These are phyloP conservation scores for Melanaphis sacchari DNA, from an alignment of 1,140 invertebrate genomes.

Conservation along the genomic window DNA sequence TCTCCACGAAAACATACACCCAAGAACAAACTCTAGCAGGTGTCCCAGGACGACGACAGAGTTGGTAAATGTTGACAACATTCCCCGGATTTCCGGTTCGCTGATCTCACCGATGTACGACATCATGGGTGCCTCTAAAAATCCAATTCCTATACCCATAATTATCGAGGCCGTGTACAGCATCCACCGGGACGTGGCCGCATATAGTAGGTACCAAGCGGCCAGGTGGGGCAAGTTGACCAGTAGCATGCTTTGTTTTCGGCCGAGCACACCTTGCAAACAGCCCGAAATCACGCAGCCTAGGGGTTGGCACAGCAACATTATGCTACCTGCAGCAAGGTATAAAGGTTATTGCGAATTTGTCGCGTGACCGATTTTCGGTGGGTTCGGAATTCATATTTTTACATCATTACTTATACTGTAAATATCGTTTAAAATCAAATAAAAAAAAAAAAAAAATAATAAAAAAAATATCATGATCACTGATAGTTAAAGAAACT, in stretches of 20 bases:
- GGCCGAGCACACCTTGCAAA: constrained; percentile 60
- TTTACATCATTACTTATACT: no score
- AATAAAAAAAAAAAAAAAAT: no score
- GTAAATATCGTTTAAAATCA: no score
- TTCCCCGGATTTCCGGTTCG: constrained; percentile 62
- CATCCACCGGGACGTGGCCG: constrained; percentile 54
- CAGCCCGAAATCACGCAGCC: constrained; percentile 61
- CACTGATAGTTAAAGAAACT: no score
- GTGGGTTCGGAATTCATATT: no score
- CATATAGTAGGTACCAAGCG: constrained; percentile 61
- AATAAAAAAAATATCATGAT: no score
- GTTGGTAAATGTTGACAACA: constrained; percentile 60
- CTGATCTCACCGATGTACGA: constrained; percentile 69
- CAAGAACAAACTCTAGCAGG: constrained; percentile 59
- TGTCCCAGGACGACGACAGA: constrained; percentile 60
- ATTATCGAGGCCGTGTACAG: constrained; percentile 59
- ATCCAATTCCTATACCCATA: constrained; percentile 65
- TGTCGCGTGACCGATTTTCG: no score
- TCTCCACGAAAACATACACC: constrained; percentile 60
- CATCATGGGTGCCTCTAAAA: constrained; percentile 67
- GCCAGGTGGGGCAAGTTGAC: constrained; percentile 62
- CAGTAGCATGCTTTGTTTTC: constrained; percentile 61
- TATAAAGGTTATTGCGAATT: no score
- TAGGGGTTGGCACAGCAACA: constrained; percentile 61
- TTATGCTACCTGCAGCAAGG: constrained; percentile 61